Percentiles rank a stretch among this genome's conserved stretches.
phyloP scores from a whole-genome alignment of 2,113 vertebrate species.

The Ardeotis arabs region DNA sequence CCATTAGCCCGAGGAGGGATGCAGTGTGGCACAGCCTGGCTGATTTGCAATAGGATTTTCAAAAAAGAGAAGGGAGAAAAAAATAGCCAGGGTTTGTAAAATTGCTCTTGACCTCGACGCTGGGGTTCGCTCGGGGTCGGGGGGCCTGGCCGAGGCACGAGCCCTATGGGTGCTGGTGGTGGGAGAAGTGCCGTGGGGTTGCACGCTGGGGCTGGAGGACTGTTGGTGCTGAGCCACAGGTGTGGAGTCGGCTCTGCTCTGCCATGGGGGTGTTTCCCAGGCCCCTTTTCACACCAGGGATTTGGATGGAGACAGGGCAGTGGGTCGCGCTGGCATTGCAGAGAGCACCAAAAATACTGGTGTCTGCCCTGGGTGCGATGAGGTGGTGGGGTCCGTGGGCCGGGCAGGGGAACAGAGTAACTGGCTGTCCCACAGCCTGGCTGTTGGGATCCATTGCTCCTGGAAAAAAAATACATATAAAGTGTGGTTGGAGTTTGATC shows the following conservation, averaged over 20 bases:
- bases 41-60: background rate
- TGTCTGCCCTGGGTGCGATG: background rate
- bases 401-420: rapidly evolving
- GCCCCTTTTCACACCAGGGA: background rate
- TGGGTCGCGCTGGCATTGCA: background rate
- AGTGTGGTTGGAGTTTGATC: background rate
- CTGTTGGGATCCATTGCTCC: background rate
- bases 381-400: rapidly evolving
- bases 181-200: background rate
- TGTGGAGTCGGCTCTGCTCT: background rate
- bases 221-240: background rate
- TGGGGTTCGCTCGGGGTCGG: rapidly evolving
- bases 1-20: too few relatives aligned
- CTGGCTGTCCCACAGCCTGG: background rate
- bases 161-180: background rate
- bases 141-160: rapidly evolving
- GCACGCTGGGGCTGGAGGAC: rapidly evolving
- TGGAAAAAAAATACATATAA: rapidly evolving
- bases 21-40: rapidly evolving
- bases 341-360: background rate
- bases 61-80: background rate
- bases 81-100: background rate
- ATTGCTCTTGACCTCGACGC: background rate
- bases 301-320: background rate
- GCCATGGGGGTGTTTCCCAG: background rate